Percentiles rank a stretch among this genome's conserved stretches.
Evolutionary conservation across 2,113 vertebrate genomes (phyloP).

Genomic region (Microcebus tavaratra): DNA sequence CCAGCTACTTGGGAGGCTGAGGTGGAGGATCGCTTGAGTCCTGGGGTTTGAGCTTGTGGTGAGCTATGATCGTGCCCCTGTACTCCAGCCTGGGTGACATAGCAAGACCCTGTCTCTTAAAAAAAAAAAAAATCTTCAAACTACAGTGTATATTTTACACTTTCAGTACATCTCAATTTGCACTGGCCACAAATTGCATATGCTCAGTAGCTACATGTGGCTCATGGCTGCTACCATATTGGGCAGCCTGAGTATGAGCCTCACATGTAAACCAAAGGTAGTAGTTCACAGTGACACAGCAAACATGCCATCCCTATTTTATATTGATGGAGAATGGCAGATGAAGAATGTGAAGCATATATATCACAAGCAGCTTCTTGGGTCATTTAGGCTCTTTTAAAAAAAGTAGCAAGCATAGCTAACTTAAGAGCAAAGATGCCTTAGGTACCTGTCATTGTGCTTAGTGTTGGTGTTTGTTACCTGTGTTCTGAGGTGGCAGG

Average conservation of each 20-base stretch:
- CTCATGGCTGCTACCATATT: background rate
- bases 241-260: background rate
- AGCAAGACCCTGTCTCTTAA: background rate
- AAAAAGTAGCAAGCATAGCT: background rate
- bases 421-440: background rate
- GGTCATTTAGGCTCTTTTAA: too few relatives aligned
- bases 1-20: too few relatives aligned
- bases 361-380: background rate
- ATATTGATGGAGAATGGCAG: background rate
- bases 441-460: background rate
- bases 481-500: background rate
- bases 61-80: too few relatives aligned
- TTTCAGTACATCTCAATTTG: background rate
- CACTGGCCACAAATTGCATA: background rate
- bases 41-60: too few relatives aligned
- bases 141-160: background rate
- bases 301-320: background rate
- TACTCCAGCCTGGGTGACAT: too few relatives aligned
- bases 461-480: background rate
- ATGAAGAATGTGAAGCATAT: background rate
- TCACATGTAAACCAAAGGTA: background rate
- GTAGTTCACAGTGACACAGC: background rate
- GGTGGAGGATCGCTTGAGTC: too few relatives aligned
- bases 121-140: background rate
- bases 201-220: background rate